Evolutionary conservation across 2,113 vertebrate genomes (phyloP).

Genomic region (Zosterops lateralis): DNA sequence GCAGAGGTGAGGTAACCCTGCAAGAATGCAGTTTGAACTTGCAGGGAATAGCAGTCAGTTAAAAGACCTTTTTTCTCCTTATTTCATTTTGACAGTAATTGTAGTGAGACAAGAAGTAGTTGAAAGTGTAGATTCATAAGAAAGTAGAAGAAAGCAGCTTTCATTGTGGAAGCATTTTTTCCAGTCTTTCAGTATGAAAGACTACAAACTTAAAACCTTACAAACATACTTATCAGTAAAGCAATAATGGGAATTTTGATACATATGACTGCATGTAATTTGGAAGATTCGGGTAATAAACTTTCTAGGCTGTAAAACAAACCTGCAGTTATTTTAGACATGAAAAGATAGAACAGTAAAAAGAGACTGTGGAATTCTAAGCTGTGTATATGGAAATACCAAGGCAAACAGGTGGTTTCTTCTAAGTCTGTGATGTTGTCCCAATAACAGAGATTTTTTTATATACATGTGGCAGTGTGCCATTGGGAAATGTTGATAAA

Average conservation of each 20-base stretch:
- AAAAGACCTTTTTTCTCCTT: not conserved
- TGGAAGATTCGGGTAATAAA: not conserved
- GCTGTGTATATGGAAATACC: not conserved
- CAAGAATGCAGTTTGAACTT: not conserved
- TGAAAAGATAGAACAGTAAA: not conserved
- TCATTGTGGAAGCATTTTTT: not conserved
- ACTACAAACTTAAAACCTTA: not conserved
- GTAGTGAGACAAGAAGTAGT: conserved; percentile 8
- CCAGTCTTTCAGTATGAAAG: not conserved
- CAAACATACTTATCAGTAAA: not conserved
- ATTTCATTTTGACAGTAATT: not conserved
- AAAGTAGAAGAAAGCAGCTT: not conserved
- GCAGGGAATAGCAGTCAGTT: not conserved
- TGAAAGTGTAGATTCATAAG: conserved; percentile 4
- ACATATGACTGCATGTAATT: not conserved
- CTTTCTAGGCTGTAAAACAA: not conserved
- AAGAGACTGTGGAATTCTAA: not conserved
- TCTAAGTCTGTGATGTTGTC: not conserved
- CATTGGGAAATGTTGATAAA: not conserved
- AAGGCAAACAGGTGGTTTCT: not conserved
- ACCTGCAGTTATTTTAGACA: not conserved
- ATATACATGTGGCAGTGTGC: not conserved
- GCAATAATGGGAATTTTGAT: not conserved
- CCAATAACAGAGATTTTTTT: not conserved
- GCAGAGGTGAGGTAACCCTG: not conserved